phyloP scores from a whole-genome alignment of 1,140 invertebrate species.

The Drosophila malerkotliana region DNA sequence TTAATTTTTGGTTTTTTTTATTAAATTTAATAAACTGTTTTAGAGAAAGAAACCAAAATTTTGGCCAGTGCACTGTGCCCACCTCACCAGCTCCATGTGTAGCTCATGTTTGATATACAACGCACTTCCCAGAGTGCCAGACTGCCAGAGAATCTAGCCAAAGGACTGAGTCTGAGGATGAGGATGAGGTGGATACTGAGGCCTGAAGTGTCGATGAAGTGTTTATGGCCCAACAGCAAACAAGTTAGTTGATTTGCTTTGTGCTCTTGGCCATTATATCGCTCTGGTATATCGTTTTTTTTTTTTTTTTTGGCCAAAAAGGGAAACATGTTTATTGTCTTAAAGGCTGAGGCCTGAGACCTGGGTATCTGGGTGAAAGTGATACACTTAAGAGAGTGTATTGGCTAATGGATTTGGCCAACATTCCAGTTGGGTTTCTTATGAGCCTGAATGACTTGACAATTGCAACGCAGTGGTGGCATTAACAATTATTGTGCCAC shows the following conservation, averaged over 20 bases:
- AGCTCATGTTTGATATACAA: conserved; percentile 63
- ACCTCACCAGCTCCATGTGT: conserved; percentile 15
- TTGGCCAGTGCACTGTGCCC: background rate
- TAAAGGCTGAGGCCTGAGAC: conserved; percentile 22
- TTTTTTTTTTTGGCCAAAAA: conserved; percentile 28
- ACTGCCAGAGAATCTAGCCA: background rate
- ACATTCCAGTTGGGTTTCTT: background rate
- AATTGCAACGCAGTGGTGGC: conserved; percentile 33
- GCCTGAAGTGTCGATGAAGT: conserved; percentile 68
- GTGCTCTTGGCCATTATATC: conserved; percentile 4
- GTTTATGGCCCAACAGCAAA: conserved; percentile 62
- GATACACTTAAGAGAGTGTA: conserved; percentile 4
- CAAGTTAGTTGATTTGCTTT: conserved; percentile 17
- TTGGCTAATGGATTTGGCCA: conserved; percentile 1
- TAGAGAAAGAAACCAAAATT: background rate
- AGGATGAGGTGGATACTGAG: conserved; percentile 5
- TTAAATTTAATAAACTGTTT: too few species aligned
- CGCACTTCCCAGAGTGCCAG: conserved; percentile 13
- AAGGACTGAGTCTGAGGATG: background rate
- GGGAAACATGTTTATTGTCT: conserved; percentile 42
- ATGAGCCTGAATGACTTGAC: conserved; percentile 20
- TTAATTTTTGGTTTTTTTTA: too few species aligned
- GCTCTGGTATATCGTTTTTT: background rate
- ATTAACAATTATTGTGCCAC: conserved; percentile 53
- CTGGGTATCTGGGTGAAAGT: conserved; percentile 8